Evolutionary conservation across 2,113 vertebrate species (phyloP).

Genomic region (Catagonus wagneri): DNA sequence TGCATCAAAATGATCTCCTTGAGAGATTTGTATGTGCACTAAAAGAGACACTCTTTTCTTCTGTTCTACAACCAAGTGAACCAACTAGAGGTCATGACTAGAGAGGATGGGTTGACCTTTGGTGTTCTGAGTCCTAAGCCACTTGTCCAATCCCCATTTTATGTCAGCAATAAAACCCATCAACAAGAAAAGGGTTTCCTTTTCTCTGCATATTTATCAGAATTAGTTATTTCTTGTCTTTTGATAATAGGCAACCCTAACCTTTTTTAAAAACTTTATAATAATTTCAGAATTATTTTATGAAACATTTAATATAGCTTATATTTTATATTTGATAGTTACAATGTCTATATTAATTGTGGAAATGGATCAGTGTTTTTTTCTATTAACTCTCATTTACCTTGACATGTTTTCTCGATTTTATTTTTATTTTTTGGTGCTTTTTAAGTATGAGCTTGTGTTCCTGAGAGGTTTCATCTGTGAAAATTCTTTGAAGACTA

Average conservation of each 20-base stretch:
- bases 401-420: neutral
- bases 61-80: neutral
- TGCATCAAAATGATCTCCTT: neutral
- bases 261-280: neutral
- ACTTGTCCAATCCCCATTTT: neutral
- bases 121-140: neutral
- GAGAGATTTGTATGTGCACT: neutral
- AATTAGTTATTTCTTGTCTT: neutral
- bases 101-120: neutral
- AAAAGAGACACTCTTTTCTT: neutral
- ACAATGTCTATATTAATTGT: neutral
- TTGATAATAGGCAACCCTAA: neutral
- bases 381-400: neutral
- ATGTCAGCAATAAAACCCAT: neutral
- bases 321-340: neutral
- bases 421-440: neutral
- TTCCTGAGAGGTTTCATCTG: neutral
- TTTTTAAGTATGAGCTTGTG: neutral
- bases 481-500: slow-evolving; percentile 1
- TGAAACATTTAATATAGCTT: neutral
- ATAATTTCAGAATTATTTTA: neutral
- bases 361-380: neutral
- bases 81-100: neutral
- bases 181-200: neutral
- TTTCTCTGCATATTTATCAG: neutral